These are phyloP conservation scores for Ormyrus nitidulus DNA, from an alignment of 2,888 invertebrate genomes.

Conservation along the genomic window DNA sequence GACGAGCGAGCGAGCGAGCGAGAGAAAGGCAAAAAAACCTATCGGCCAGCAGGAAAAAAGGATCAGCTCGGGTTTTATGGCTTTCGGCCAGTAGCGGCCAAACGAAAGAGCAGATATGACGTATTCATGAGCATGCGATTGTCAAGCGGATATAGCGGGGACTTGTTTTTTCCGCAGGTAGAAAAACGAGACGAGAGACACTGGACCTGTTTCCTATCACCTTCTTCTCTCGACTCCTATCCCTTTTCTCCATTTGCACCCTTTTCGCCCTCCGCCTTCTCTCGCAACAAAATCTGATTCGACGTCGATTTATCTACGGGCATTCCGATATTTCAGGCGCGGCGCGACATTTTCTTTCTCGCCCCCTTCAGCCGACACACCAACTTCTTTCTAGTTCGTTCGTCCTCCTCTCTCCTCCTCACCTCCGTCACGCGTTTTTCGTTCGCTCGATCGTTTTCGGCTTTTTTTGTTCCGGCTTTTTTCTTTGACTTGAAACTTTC, in stretches of 20 bases:
- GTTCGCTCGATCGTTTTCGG: background rate
- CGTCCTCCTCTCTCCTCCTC: slow-evolving; percentile 30
- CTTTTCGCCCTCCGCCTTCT: slow-evolving; percentile 57
- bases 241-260: slow-evolving; percentile 52
- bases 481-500: slow-evolving; percentile 14
- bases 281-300: slow-evolving; percentile 73
- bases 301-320: slow-evolving; percentile 73
- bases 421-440: slow-evolving; percentile 43
- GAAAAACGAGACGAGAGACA: slow-evolving; percentile 67
- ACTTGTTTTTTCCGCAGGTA: background rate
- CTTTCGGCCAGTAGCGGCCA: slow-evolving; percentile 6
- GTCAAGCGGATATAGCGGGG: slow-evolving; percentile 57
- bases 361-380: slow-evolving; percentile 22
- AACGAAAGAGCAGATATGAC: slow-evolving; percentile 66
- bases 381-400: slow-evolving; percentile 37
- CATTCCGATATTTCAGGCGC: slow-evolving; percentile 67
- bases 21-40: background rate
- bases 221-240: slow-evolving; percentile 65
- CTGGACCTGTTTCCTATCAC: slow-evolving; percentile 74
- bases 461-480: background rate
- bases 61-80: slow-evolving; percentile 32
- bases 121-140: slow-evolving; percentile 70
- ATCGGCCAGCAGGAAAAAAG: background rate
- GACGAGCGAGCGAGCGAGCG: background rate
- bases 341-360: slow-evolving; percentile 63